phyloP scores from a whole-genome alignment of 2,797 vertebrate species.

The Chelmon rostratus region DNA sequence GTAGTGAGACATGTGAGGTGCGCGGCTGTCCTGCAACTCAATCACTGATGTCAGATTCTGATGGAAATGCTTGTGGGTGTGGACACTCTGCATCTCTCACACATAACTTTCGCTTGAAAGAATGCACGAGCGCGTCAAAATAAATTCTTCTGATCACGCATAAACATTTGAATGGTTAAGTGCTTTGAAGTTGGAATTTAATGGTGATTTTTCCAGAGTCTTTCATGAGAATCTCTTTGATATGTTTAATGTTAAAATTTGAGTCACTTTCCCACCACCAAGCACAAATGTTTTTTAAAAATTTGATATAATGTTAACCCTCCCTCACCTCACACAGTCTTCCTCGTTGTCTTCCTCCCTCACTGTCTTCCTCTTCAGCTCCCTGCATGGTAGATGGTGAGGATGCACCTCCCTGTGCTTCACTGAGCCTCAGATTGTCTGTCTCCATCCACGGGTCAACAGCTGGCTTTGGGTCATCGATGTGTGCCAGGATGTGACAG shows the following conservation, averaged over 20 bases:
- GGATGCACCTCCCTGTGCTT: too few relatives aligned
- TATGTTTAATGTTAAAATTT: too few relatives aligned
- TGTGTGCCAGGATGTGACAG: too few relatives aligned
- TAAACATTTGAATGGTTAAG: background rate
- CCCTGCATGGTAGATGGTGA: too few relatives aligned
- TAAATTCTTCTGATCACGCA: background rate
- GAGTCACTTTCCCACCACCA: background rate
- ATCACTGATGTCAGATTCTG: conserved; percentile 4
- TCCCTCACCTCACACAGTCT: too few relatives aligned
- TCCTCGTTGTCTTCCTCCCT: too few relatives aligned
- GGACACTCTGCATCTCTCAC: background rate
- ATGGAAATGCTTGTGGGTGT: conserved; percentile 18
- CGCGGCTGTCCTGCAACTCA: background rate
- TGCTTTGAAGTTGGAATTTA: background rate
- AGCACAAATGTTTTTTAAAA: background rate
- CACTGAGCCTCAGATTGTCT: too few relatives aligned
- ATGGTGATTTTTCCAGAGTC: background rate
- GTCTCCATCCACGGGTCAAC: too few relatives aligned
- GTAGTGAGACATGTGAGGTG: background rate
- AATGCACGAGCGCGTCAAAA: conserved; percentile 31
- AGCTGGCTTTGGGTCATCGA: too few relatives aligned
- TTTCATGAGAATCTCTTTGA: too few relatives aligned
- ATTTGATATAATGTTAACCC: too few relatives aligned
- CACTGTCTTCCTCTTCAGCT: too few relatives aligned
- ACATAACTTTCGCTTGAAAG: conserved; percentile 4